Base-by-base conservation (phyloP, 2,113 vertebrate genomes). In the Lutjanus erythropterus region DNA sequence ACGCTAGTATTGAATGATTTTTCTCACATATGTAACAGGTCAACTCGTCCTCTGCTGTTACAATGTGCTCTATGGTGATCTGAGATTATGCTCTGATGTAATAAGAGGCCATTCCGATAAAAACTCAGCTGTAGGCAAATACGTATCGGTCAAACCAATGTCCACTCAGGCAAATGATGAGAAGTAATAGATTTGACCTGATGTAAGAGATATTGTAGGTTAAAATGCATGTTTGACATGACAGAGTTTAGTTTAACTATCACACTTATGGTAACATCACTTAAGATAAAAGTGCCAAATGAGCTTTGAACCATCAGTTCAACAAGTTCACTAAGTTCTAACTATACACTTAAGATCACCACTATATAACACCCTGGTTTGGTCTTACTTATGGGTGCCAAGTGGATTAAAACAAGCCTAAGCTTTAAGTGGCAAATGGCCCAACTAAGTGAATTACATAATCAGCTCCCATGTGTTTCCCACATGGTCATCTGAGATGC, bases 11-110 rank as follows among this genome's bases (percentile, higher is more conserved):
- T 59, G 42, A 74, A n/a, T 73, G 23, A 29, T 37, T 52, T 56
- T 66, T 56, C 18, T 23, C 16, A 47, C 39, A 65, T 44, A 83
- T 58, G 49, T 72, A 84, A 86, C 31, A 82, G 83, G 73, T 84
- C 76, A 75, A 33, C 59, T 33, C 9, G 75, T 72, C 87, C 81
- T 85, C 75, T 80, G 74, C 52, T 15, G 60, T 23, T 29, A 65
- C 8, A 41, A n/a, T 9, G 31, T 35, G 75, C 19, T 49, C 73
- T 80, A 11, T 41, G 49, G 21, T 60, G 84, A 88, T 19, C 64
- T 73, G n/a, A 59, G 83, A 82, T 85, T 65, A 89, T 60, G 39
- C 64, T 86, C 81, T 81, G 84, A 81, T 85, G 78, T 90, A 85
- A 88, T 65, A 50, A 66, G 42, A 62, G 56, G 47, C 44, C 47